Percentiles rank a stretch among this genome's conserved stretches.
Evolutionary conservation across 2,113 vertebrate species (phyloP).

Genomic region (Mormoops blainvillei): DNA sequence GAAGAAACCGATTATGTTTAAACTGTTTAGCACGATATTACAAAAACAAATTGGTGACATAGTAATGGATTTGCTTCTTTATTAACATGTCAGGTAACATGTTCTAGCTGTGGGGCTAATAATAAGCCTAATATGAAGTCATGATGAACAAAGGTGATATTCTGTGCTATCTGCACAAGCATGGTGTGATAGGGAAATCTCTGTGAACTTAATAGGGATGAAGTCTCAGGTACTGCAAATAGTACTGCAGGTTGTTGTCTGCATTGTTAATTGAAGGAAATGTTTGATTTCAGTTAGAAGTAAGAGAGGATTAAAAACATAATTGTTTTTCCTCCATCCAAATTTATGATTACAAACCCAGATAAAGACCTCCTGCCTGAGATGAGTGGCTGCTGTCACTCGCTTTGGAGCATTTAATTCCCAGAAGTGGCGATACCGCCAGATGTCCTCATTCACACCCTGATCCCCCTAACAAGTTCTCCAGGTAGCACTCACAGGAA

Average conservation of each 20-base stretch:
- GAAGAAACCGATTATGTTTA: neutral
- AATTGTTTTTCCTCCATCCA: neutral
- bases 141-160: neutral
- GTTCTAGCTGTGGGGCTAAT: neutral
- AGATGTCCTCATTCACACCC: neutral
- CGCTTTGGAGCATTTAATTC: neutral
- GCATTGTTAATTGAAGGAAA: neutral
- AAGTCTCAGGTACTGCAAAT: neutral
- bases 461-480: neutral
- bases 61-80: neutral
- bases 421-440: rapidly evolving
- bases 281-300: neutral
- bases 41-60: neutral
- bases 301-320: neutral
- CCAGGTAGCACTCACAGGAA: neutral
- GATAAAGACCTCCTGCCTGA: neutral
- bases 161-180: neutral
- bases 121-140: neutral
- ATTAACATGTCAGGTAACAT: neutral
- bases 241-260: neutral
- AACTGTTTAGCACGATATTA: neutral
- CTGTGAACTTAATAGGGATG: neutral
- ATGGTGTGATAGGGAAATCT: neutral
- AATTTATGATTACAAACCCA: neutral
- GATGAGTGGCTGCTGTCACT: neutral